Conservation (phyloP, 2,113 vertebrate species). For the Coregonus clupeaformis region DNA sequence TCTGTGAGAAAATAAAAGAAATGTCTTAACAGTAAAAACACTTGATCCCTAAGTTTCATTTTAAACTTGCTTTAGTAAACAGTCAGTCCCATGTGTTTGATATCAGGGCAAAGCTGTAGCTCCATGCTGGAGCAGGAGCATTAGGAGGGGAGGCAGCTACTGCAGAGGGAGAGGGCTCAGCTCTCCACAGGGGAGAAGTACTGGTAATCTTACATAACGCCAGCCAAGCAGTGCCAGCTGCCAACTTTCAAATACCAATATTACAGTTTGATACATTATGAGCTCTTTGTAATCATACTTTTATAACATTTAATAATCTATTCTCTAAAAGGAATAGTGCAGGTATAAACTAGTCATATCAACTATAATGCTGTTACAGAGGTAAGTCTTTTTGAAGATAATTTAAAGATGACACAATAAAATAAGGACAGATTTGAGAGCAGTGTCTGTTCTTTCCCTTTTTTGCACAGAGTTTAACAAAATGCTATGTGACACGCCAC, state of each 20-base stretch:
- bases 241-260: no score
- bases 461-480: background rate
- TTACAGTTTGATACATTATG: no score
- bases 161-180: background rate
- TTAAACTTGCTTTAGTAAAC: constrained; percentile 30
- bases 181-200: background rate
- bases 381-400: background rate
- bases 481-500: constrained; percentile 24
- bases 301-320: no score
- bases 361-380: background rate
- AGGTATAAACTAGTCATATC: background rate
- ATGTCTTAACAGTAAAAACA: constrained; percentile 36
- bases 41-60: constrained; percentile 31
- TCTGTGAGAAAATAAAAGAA: constrained; percentile 32
- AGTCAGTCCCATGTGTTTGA: constrained; percentile 17
- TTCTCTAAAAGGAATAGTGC: background rate
- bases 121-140: background rate
- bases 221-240: background rate
- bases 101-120: constrained; percentile 20
- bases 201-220: background rate
- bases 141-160: background rate
- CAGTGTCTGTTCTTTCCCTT: background rate
- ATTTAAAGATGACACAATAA: background rate
- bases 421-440: background rate
- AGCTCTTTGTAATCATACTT: no score